A percentile compares a stretch with the other conserved stretches of the same genome.
These are phyloP conservation scores for Plotosus lineatus DNA, from an alignment of 2,113 vertebrate species.

Conservation along the genomic window DNA sequence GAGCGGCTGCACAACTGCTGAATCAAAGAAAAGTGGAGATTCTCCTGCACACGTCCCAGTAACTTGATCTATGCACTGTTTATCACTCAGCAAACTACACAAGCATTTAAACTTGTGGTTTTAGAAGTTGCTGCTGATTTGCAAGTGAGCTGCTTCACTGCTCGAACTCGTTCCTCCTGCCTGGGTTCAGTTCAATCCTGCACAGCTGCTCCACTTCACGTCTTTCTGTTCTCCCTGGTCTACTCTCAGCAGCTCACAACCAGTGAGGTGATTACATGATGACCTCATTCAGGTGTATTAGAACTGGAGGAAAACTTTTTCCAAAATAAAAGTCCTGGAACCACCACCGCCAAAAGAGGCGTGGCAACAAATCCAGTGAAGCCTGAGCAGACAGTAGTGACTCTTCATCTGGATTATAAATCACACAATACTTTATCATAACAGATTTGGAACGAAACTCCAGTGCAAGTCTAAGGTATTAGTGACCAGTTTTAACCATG, in stretches of 20 bases:
- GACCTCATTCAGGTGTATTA: not conserved
- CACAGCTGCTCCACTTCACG: not conserved
- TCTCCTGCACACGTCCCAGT: not conserved
- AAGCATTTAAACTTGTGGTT: not conserved
- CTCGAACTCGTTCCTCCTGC: constrained; percentile 31
- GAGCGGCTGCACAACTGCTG: too few relatives aligned
- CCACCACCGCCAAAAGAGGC: not conserved
- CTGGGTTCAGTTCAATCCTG: not conserved
- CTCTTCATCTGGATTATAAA: too few relatives aligned
- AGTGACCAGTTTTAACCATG: not conserved
- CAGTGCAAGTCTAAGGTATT: not conserved
- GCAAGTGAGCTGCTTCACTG: constrained; percentile 1
- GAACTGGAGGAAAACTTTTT: not conserved
- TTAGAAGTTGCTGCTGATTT: not conserved
- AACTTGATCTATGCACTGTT: too few relatives aligned
- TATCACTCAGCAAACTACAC: not conserved
- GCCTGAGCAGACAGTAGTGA: not conserved
- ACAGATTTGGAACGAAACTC: not conserved
- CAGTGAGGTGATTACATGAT: not conserved
- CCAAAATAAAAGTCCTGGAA: too few relatives aligned
- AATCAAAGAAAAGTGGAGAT: not conserved
- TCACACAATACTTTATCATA: not conserved
- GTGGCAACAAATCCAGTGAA: not conserved
- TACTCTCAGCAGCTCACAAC: not conserved
- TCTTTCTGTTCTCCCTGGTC: not conserved